Base-by-base conservation (phyloP, 2,113 vertebrate species). In the Microtus oregoni region DNA sequence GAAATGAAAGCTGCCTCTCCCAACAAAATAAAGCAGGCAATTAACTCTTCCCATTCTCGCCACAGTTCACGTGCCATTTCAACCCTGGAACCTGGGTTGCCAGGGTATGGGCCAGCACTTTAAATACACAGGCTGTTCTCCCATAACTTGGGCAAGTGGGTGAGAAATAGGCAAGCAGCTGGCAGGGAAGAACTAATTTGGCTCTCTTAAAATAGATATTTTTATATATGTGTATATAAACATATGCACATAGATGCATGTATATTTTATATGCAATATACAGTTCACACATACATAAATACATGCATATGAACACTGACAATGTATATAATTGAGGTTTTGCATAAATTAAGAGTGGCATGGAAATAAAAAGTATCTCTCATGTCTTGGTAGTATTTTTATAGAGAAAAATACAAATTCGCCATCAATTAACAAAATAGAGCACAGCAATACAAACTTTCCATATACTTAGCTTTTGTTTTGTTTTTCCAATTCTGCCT, bases 1-100 rank as follows among this genome's bases (percentile, higher is more conserved):
- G 97, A 98, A 98, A 98, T 97, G 97, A 98, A 98, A 96, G 95
- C 96, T 95, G 96, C 97, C 95, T 98, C 95, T 98, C 93, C 94
- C 93, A 97, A 96, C 95, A 97, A 98, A 97, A 95, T 98, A 96
- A 95, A 95, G 95, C 76, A 44, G 44, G 93, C 95, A 96, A 85
- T 98, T 98, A 98, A 98, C 97, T 97, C 97, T 97, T 97, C 94
- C 89, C 76, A 35, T 70, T 67, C 96, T 91, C 67, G 14, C 47
- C 61, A 22, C 55, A 89, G 81, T 63, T 90, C 52, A 26, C 5
- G 55, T 58, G 58, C 38, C 78, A 15, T 44, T 63, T 55, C 67
- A 96, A 55, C 35, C 26, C 65, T 73, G 93, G 86, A 89, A 94
- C 0, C 11, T 68, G 96, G 67, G 73, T 61, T 95, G 81, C 75